Conservation (phyloP, 64 coral and sea anemone genomes). For the Actinia tenebrosa region DNA sequence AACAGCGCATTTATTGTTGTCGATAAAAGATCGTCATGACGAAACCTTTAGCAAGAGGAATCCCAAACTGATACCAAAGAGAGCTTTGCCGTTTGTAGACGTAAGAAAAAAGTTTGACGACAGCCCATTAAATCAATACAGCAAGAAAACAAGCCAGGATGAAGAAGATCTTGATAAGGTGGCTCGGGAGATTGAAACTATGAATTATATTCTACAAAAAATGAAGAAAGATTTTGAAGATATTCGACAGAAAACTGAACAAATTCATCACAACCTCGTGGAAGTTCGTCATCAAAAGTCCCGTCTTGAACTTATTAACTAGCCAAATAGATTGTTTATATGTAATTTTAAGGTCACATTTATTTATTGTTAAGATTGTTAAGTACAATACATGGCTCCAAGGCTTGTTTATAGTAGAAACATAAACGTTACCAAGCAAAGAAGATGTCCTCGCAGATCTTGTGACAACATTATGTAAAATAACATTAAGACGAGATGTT, state of each 20-base stretch:
- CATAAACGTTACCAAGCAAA: no score
- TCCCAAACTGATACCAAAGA: background rate
- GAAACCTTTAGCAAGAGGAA: background rate
- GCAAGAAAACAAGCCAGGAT: background rate
- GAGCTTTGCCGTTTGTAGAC: background rate
- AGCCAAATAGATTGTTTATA: no score
- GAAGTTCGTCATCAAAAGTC: background rate
- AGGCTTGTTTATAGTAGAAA: no score
- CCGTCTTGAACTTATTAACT: background rate
- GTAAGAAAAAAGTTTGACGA: background rate
- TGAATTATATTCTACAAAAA: constrained; percentile 3
- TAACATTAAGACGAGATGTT: no score
- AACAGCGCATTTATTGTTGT: no score
- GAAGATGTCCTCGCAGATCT: no score
- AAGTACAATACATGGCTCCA: no score
- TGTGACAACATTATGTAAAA: no score
- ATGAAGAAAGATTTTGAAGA: constrained; percentile 11
- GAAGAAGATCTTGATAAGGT: background rate
- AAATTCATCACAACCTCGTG: background rate
- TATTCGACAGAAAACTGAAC: background rate
- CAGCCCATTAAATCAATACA: background rate
- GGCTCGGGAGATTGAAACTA: background rate
- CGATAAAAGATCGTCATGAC: background rate
- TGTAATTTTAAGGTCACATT: no score
- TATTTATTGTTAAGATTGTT: no score